phyloP scores from a whole-genome alignment of 1,140 invertebrate species.

The Brachionus koreanus region DNA sequence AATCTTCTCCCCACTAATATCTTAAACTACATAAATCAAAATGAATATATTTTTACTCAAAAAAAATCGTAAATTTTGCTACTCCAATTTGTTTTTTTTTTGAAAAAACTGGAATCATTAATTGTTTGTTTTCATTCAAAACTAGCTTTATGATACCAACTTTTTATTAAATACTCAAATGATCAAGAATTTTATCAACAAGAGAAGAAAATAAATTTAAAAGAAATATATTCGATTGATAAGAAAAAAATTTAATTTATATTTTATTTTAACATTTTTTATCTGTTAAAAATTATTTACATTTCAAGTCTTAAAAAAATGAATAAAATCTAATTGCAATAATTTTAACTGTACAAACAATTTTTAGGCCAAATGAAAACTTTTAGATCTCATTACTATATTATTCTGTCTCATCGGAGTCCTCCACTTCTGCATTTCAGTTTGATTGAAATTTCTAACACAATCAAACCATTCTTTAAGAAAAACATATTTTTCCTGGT shows the following conservation, averaged over 20 bases:
- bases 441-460: constrained; percentile 18
- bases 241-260: not conserved
- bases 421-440: constrained; percentile 38
- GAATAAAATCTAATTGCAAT: constrained; percentile 1
- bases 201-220: no score
- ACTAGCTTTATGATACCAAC: not conserved
- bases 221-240: no score
- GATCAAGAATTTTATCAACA: no score
- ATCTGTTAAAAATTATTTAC: not conserved
- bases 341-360: constrained; percentile 6
- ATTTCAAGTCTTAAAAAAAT: not conserved
- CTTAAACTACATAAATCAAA: no score
- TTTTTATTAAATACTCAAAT: not conserved
- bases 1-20: no score
- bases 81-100: not conserved
- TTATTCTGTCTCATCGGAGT: constrained; percentile 34
- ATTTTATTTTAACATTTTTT: not conserved
- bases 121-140: not conserved
- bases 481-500: not conserved
- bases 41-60: no score
- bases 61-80: no score
- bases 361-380: not conserved
- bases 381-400: not conserved
- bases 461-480: constrained; percentile 1
- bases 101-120: not conserved